A percentile compares a stretch with the other conserved stretches of the same genome.
Conservation (phyloP, 2,888 invertebrate genomes). For the Leptodirus hochenwartii region DNA sequence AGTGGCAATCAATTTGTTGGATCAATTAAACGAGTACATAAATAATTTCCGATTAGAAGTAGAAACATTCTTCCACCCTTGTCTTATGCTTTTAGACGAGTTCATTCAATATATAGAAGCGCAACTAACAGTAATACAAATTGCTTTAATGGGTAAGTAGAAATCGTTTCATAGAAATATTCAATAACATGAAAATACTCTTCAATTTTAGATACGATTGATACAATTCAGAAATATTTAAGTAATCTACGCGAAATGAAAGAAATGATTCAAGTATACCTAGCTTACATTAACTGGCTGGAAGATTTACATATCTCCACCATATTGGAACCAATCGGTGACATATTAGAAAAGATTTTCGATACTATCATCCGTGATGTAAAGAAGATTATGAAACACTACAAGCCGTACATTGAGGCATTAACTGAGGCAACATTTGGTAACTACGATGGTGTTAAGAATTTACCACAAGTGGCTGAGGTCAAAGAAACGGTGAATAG, state of each 20-base stretch:
- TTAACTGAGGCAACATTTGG: slow-evolving; percentile 25
- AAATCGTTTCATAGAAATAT: slow-evolving; percentile 3
- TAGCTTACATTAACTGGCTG: slow-evolving; percentile 14
- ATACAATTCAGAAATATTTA: slow-evolving; percentile 14
- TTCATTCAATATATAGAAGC: slow-evolving; percentile 15
- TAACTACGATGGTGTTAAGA: slow-evolving; percentile 27
- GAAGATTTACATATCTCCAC: slow-evolving; percentile 14
- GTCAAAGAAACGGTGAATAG: slow-evolving; percentile 25
- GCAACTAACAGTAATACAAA: slow-evolving; percentile 13
- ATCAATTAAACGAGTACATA: slow-evolving; percentile 13
- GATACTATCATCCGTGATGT: slow-evolving; percentile 13
- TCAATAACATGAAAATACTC: background rate
- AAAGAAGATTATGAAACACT: slow-evolving; percentile 14
- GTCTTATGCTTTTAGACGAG: slow-evolving; percentile 14
- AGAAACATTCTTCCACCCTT: slow-evolving; percentile 14
- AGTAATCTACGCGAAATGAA: slow-evolving; percentile 14
- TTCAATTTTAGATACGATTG: slow-evolving; percentile 13
- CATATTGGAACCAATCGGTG: slow-evolving; percentile 14
- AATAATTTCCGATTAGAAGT: slow-evolving; percentile 9
- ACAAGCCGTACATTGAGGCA: slow-evolving; percentile 14
- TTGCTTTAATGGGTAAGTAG: slow-evolving; percentile 13
- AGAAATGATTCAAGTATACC: slow-evolving; percentile 13
- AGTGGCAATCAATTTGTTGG: slow-evolving; percentile 10
- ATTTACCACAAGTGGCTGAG: slow-evolving; percentile 28
- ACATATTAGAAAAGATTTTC: slow-evolving; percentile 14